Evolutionary conservation across 1,140 invertebrate species (phyloP).

Genomic region (Pachypeltis micranthus): DNA sequence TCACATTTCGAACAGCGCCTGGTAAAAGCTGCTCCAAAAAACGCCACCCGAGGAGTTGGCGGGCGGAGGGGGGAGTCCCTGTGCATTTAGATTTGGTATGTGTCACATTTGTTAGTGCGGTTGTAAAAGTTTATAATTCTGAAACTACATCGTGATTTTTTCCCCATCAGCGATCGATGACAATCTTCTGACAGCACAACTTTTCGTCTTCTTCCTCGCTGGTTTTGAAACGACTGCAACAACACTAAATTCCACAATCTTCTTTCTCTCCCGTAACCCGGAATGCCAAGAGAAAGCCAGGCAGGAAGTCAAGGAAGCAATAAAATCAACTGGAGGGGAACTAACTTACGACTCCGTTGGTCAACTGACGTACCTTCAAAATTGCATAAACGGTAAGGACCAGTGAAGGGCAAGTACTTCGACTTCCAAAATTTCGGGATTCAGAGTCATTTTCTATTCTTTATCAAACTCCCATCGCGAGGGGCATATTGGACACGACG

Average conservation of each 20-base stretch:
- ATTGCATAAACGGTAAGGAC: slow-evolving; percentile 40
- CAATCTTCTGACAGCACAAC: neutral
- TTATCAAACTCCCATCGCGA: no score
- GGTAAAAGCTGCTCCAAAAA: no score
- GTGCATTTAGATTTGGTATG: no score
- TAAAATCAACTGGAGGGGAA: slow-evolving; percentile 2
- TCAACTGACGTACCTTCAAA: slow-evolving; percentile 40
- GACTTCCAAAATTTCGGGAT: no score
- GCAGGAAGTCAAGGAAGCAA: slow-evolving; percentile 27
- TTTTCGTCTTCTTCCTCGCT: slow-evolving; percentile 22
- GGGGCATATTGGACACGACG: no score
- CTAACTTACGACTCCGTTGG: slow-evolving; percentile 32
- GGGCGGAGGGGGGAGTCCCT: no score
- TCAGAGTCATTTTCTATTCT: slow-evolving; percentile 17
- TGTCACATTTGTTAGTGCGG: no score
- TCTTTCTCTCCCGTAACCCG: neutral
- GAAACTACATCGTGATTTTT: no score
- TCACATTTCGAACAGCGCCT: no score
- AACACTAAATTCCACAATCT: slow-evolving; percentile 29
- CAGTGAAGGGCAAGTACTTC: no score
- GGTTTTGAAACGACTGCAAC: slow-evolving; percentile 37
- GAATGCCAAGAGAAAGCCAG: neutral
- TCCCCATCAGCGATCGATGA: neutral
- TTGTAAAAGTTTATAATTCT: no score
- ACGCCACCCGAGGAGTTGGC: no score